Conservation (phyloP, 1,140 invertebrate genomes). For the Drosophila nebulosa region DNA sequence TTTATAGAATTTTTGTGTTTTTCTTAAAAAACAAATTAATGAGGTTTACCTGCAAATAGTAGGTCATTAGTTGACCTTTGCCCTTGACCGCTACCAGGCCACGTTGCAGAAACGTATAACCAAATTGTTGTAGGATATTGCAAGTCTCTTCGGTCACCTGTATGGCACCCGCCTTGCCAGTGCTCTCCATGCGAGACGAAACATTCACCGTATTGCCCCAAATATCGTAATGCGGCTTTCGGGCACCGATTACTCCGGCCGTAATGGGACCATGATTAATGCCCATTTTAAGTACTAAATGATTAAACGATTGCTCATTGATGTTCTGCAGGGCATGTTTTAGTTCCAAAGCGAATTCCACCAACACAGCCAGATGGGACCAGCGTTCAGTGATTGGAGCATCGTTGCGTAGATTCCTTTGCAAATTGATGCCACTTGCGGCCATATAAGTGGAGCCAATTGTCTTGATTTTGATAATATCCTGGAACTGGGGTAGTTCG, state of each 20-base stretch:
- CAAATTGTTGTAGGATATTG: slow-evolving; percentile 91
- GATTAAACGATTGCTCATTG: slow-evolving; percentile 97
- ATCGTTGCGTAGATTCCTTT: slow-evolving; percentile 86
- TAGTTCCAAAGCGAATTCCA: slow-evolving; percentile 94
- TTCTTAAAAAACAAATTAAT: not conserved
- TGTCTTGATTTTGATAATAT: slow-evolving; percentile 98
- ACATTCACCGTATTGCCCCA: slow-evolving; percentile 97
- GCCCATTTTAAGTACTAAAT: slow-evolving; percentile 96
- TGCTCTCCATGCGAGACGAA: slow-evolving; percentile 97
- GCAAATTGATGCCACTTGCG: slow-evolving; percentile 93
- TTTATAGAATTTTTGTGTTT: not conserved
- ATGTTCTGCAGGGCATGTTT: slow-evolving; percentile 94
- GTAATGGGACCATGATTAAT: slow-evolving; percentile 98
- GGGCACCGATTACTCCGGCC: slow-evolving; percentile 95
- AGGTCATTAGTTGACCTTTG: slow-evolving; percentile 97
- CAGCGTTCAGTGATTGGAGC: slow-evolving; percentile 88
- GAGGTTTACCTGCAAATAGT: slow-evolving; percentile 90
- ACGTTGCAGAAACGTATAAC: slow-evolving; percentile 94
- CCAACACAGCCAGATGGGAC: slow-evolving; percentile 91
- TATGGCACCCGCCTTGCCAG: slow-evolving; percentile 96
- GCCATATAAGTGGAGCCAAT: slow-evolving; percentile 99
- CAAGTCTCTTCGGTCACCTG: slow-evolving; percentile 97
- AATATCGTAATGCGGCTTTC: slow-evolving; percentile 98
- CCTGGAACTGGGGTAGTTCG: slow-evolving; percentile 91
- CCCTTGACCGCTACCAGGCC: slow-evolving; percentile 96